These are phyloP conservation scores for Gobiocypris rarus DNA, from an alignment of 2,113 vertebrate species.

Conservation along the genomic window DNA sequence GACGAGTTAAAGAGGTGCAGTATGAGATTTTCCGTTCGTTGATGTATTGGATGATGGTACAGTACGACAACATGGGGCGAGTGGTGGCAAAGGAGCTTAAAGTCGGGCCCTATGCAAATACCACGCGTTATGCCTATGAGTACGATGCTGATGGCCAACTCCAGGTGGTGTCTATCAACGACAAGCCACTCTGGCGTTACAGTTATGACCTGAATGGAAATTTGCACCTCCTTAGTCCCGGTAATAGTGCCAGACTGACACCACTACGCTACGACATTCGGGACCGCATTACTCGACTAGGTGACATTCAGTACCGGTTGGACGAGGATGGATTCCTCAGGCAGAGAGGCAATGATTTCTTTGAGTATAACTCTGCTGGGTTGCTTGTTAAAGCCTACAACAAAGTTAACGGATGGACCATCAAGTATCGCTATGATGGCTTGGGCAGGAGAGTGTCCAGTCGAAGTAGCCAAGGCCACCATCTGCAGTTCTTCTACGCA, in stretches of 20 bases:
- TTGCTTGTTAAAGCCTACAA: conserved; percentile 92
- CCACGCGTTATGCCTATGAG: conserved; percentile 94
- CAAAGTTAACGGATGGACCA: conserved; percentile 87
- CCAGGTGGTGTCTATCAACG: conserved; percentile 94
- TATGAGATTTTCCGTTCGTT: conserved; percentile 98
- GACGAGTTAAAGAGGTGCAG: conserved; percentile 95
- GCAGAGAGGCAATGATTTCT: conserved; percentile 92
- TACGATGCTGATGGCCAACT: conserved; percentile 94
- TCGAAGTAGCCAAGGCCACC: conserved; percentile 84
- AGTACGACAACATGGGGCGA: conserved; percentile 98
- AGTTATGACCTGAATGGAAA: conserved; percentile 98
- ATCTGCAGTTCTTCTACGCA: conserved; percentile 97
- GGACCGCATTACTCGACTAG: conserved; percentile 92
- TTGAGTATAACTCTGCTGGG: conserved; percentile 94
- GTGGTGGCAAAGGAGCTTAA: conserved; percentile 96
- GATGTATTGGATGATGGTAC: conserved; percentile 99
- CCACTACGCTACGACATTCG: conserved; percentile 92
- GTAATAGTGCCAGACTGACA: conserved; percentile 92
- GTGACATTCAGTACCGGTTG: conserved; percentile 91
- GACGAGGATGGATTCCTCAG: conserved; percentile 96
- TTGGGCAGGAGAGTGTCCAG: conserved; percentile 93
- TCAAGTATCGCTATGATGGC: conserved; percentile 93
- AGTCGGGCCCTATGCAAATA: conserved; percentile 97
- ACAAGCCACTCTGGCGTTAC: conserved; percentile 96
- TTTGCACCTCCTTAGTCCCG: conserved; percentile 92